Conservation (phyloP, 2,888 invertebrate species). For the Blomia tropicalis region DNA sequence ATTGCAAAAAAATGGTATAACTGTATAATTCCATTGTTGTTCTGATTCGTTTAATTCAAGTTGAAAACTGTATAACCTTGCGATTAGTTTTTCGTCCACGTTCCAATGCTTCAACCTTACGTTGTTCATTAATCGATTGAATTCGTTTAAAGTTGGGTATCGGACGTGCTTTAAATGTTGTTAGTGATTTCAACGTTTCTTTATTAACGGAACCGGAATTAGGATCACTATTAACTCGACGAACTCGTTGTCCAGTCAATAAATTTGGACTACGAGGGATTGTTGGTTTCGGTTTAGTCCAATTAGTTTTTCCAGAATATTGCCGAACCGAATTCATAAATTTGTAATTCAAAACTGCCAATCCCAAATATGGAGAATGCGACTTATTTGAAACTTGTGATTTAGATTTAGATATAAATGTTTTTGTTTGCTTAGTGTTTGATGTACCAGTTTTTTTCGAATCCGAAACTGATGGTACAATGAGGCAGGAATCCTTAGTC, state of each 20-base stretch:
- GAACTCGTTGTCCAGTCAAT: neutral
- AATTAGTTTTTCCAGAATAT: neutral
- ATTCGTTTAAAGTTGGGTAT: constrained; percentile 2
- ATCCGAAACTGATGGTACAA: neutral
- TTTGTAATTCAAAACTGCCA: neutral
- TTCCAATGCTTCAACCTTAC: neutral
- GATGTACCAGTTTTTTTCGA: neutral
- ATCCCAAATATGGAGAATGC: neutral
- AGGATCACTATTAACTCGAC: neutral
- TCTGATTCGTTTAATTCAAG: no score
- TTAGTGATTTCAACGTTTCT: neutral
- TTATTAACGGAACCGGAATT: neutral
- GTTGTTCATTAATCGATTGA: neutral
- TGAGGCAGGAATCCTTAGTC: neutral
- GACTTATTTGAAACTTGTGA: neutral
- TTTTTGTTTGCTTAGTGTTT: neutral
- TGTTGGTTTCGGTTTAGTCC: neutral
- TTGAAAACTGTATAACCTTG: no score
- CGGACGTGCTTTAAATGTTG: constrained; percentile 6
- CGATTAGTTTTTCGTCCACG: no score
- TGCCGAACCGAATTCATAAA: neutral
- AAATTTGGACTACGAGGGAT: neutral
- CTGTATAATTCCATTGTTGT: no score
- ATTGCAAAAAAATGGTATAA: no score
- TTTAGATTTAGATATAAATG: neutral